Conservation (phyloP, 2,797 vertebrate genomes). For the Melopsittacus undulatus region DNA sequence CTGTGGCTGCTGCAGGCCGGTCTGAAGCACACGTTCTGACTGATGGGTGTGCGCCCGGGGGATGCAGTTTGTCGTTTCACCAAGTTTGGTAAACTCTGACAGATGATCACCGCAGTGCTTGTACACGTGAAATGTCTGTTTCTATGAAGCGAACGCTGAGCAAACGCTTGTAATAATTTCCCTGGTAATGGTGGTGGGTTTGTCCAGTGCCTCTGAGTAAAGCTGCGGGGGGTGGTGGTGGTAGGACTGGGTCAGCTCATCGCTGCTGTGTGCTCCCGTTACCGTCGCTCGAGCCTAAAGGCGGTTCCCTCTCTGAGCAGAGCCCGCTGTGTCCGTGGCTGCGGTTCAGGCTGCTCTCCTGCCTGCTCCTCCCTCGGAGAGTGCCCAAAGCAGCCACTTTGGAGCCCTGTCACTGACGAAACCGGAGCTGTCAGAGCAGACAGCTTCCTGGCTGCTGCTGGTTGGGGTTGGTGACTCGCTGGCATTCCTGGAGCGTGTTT, state of each 20-base stretch:
- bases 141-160: fast-evolving
- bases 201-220: fast-evolving
- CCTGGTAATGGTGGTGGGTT: fast-evolving
- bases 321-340: background rate
- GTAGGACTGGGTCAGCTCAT: background rate
- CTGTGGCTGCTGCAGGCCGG: background rate
- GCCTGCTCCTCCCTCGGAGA: background rate
- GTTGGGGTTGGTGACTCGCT: fast-evolving
- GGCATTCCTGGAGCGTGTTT: fast-evolving
- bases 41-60: background rate
- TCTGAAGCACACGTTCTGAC: fast-evolving
- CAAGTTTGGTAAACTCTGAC: background rate
- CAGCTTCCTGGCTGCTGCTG: background rate
- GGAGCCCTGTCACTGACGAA: fast-evolving
- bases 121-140: background rate
- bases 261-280: background rate
- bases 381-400: fast-evolving
- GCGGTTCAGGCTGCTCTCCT: background rate
- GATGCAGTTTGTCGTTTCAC: background rate
- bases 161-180: fast-evolving
- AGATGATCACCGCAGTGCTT: fast-evolving
- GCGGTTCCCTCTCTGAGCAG: fast-evolving
- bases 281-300: fast-evolving
- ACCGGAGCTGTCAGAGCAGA: background rate
- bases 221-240: background rate